These are phyloP conservation scores for Paramuricea clavata DNA, from an alignment of 92 coral and sea anemone species.

Conservation along the genomic window DNA sequence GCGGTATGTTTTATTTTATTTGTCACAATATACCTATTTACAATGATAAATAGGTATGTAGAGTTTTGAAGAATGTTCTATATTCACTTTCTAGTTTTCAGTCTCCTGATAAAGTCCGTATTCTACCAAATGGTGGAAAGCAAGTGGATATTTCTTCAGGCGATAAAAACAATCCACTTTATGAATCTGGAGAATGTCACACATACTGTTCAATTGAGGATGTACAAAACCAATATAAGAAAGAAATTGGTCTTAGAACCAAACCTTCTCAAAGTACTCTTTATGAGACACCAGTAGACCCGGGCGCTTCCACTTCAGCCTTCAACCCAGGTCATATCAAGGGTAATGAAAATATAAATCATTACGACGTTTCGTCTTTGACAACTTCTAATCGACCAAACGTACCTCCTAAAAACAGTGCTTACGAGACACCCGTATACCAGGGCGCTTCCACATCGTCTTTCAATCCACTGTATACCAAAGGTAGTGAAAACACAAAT, in stretches of 20 bases:
- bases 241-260: neutral
- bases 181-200: neutral
- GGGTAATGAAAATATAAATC: neutral
- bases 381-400: neutral
- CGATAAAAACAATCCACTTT: neutral
- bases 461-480: neutral
- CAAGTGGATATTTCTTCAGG: neutral
- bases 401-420: neutral
- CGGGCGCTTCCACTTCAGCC: neutral
- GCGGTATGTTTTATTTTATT: too few species aligned
- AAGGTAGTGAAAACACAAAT: neutral
- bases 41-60: too few species aligned
- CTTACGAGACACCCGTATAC: neutral
- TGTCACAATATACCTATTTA: too few species aligned
- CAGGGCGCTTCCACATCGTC: neutral
- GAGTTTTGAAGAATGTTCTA: neutral
- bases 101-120: neutral
- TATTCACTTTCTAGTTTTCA: neutral
- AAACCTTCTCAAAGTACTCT: neutral
- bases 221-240: neutral
- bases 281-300: neutral
- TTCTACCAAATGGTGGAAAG: neutral
- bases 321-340: neutral
- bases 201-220: neutral
- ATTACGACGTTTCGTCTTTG: neutral